Percentiles rank a stretch among this genome's conserved stretches.
Evolutionary conservation across 2,113 vertebrate genomes (phyloP).

Genomic region (Neolamprologus modestus): DNA sequence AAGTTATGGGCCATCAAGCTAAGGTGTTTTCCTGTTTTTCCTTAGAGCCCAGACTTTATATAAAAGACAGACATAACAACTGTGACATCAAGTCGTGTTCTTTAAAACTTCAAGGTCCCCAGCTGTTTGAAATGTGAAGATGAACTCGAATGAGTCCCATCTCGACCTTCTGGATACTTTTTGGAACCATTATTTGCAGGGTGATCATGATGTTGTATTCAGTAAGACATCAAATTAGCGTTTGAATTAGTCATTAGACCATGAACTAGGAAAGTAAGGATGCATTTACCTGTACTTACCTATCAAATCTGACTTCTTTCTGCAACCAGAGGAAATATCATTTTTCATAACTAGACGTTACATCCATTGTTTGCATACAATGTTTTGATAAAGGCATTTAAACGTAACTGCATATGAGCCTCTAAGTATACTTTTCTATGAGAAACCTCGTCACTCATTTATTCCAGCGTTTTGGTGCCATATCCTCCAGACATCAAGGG

Average conservation of each 20-base stretch:
- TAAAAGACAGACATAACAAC: neutral
- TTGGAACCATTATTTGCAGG: fast-evolving
- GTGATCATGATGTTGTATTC: neutral
- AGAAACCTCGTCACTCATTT: neutral
- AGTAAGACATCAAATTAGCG: fast-evolving
- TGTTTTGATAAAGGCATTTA: neutral
- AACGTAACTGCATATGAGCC: fast-evolving
- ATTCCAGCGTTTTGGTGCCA: fast-evolving
- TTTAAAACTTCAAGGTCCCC: neutral
- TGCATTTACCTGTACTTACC: neutral
- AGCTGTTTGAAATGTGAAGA: neutral
- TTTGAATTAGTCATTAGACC: neutral
- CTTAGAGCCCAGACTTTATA: neutral
- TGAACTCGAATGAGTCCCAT: neutral
- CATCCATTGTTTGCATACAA: neutral
- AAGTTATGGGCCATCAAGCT: fast-evolving
- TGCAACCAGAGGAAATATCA: neutral
- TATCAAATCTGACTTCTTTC: neutral
- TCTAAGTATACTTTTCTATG: neutral
- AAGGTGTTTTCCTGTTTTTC: neutral
- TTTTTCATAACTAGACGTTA: neutral
- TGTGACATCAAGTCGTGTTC: neutral
- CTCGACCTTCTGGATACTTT: fast-evolving
- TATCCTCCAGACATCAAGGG: neutral
- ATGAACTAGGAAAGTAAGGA: neutral